Base-by-base conservation (phyloP, 1,140 invertebrate genomes). In the Meloidogyne exigua region DNA sequence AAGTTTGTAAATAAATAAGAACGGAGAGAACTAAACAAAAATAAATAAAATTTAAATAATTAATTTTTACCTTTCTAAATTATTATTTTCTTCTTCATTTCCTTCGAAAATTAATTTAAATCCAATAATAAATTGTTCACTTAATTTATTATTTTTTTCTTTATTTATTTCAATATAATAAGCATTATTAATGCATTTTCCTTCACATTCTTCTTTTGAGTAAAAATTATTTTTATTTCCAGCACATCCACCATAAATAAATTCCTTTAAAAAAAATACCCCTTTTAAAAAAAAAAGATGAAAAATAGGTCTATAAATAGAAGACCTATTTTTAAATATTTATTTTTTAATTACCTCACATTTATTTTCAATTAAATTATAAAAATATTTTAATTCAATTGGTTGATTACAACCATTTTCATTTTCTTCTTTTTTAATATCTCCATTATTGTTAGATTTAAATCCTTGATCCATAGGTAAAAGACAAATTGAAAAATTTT, bases 201-300 rank as follows among this genome's bases (percentile, higher is more conserved):
- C 32, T 63, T 72, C 49, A 64, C 71, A 72, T 63, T 72, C 71
- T 21, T 57, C 65, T 63, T 72, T 13, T 64, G 21, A 23, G 15
- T 49, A 25, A 72, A 72, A 72, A 72, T 72, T 72, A 36, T 72
- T 72, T 32, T 32, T 64, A 72, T 72, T 72, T 63, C 71, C 71
- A 11, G n/a, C 71, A 64, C 71, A 72, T 3, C 71, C 71, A n/a
- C 36, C n/a, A 25, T 64, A 72, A 57, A 72, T 18, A 72, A 72
- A 72, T 64, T 21, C 57, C 71, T 32, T 32, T 32, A n/a, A n/a
- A n/a, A n/a, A n/a, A n/a, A n/a, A n/a, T n/a, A n/a, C n/a, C n/a
- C n/a, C n/a, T n/a, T n/a, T n/a, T n/a, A n/a, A n/a, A n/a, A n/a
- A n/a, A n/a, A n/a, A n/a, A n/a, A n/a, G n/a, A n/a, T n/a, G n/a